phyloP scores from a whole-genome alignment of 2,113 vertebrate genomes.

The Scomber scombrus region DNA sequence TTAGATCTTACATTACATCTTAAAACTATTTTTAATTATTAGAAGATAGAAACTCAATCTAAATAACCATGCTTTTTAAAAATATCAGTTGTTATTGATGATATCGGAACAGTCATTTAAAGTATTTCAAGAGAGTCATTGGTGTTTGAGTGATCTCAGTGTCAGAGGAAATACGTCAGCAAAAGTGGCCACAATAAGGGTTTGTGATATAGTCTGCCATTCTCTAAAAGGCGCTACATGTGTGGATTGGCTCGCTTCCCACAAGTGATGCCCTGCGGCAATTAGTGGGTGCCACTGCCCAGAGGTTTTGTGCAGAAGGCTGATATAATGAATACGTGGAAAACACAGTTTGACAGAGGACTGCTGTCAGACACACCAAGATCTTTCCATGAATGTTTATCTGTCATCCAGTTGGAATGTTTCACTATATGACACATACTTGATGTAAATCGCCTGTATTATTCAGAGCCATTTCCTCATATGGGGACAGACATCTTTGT shows the following conservation, averaged over 20 bases:
- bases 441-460: conserved; percentile 23
- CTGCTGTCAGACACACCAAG: conserved; percentile 42
- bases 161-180: conserved; percentile 51
- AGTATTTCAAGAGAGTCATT: conserved; percentile 8
- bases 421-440: conserved; percentile 29
- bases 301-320: conserved; percentile 20
- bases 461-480: conserved; percentile 33
- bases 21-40: too few species aligned
- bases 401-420: conserved; percentile 58
- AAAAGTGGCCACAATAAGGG: conserved; percentile 60
- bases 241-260: conserved; percentile 55
- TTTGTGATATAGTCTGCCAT: conserved; percentile 56
- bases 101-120: neutral
- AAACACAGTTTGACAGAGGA: conserved; percentile 60
- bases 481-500: conserved; percentile 23
- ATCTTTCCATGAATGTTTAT: conserved; percentile 38
- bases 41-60: neutral
- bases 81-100: neutral
- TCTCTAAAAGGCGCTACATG: conserved; percentile 41
- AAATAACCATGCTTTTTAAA: neutral
- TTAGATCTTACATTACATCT: too few species aligned
- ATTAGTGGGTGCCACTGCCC: conserved; percentile 26
- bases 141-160: conserved; percentile 42
- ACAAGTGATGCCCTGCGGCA: conserved; percentile 47
- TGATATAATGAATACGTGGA: conserved; percentile 33